phyloP scores from a whole-genome alignment of 2,888 invertebrate genomes.

The Dryobotodes eremita region DNA sequence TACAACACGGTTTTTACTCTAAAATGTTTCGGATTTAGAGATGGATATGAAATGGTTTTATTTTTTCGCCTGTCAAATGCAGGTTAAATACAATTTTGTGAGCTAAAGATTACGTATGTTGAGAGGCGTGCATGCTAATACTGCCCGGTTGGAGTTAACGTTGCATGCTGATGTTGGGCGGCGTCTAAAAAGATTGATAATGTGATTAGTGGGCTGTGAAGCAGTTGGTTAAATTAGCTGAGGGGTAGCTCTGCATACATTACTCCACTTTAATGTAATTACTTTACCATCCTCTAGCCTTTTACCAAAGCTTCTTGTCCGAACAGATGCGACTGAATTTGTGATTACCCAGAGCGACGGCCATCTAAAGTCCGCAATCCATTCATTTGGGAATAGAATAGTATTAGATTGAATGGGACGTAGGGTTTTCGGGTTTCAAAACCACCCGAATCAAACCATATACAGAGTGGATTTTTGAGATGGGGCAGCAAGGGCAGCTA shows the following conservation, averaged over 20 bases:
- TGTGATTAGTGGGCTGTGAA: slow-evolving; percentile 20
- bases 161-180: slow-evolving; percentile 31
- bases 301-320: not conserved
- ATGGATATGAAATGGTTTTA: slow-evolving; percentile 50
- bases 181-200: slow-evolving; percentile 40
- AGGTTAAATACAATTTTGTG: slow-evolving; percentile 32
- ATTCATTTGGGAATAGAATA: slow-evolving; percentile 32
- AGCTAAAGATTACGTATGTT: slow-evolving; percentile 30
- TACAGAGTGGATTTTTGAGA: too few relatives aligned
- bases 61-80: slow-evolving; percentile 42
- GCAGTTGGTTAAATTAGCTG: slow-evolving; percentile 17
- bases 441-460: slow-evolving; percentile 16
- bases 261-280: slow-evolving; percentile 24
- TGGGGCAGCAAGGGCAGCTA: too few relatives aligned
- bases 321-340: slow-evolving; percentile 17
- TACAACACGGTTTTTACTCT: slow-evolving; percentile 45
- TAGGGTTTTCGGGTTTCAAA: slow-evolving; percentile 3
- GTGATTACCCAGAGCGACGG: not conserved
- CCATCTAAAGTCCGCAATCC: slow-evolving; percentile 17
- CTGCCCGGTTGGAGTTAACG: not conserved
- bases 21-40: slow-evolving; percentile 51
- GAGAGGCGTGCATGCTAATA: slow-evolving; percentile 2
- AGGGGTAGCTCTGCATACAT: slow-evolving; percentile 33
- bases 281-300: slow-evolving; percentile 17
- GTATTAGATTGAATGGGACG: slow-evolving; percentile 15